Percentiles rank a stretch among this genome's conserved stretches.
Conservation (phyloP, 2,113 vertebrate species). For the Bothrops jararaca region DNA sequence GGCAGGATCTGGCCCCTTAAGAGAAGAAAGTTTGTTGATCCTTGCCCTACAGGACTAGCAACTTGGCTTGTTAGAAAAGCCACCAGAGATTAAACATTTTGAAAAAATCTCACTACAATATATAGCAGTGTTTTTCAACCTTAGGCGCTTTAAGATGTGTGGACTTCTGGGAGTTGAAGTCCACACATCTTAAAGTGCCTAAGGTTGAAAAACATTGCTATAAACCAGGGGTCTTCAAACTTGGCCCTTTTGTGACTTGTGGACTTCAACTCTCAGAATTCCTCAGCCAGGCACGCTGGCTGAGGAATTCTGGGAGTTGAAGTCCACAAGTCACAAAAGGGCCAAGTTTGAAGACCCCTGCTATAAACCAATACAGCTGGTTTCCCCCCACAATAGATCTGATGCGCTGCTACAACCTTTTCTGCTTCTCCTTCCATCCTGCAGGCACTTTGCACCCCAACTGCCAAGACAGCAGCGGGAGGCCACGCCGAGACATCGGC, state of each 20-base stretch:
- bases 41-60: background rate
- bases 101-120: background rate
- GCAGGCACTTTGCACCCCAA: conserved; percentile 97
- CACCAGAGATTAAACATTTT: background rate
- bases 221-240: too few relatives aligned
- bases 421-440: background rate
- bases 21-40: background rate
- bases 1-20: background rate
- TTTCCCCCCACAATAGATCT: background rate
- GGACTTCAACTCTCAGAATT: too few relatives aligned
- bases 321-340: background rate
- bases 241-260: too few relatives aligned
- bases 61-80: background rate
- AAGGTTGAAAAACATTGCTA: too few relatives aligned
- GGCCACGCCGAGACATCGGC: conserved; percentile 91
- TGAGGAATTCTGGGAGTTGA: background rate
- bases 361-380: background rate
- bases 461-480: conserved; percentile 95
- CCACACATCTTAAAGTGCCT: too few relatives aligned
- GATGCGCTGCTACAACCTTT: background rate
- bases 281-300: background rate
- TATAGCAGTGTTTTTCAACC: background rate
- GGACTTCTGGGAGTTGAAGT: background rate
- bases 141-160: background rate
- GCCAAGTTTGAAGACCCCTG: background rate